A percentile compares a stretch with the other conserved stretches of the same genome.
phyloP scores from a whole-genome alignment of 2,113 vertebrate species.

The Scomber colias region DNA sequence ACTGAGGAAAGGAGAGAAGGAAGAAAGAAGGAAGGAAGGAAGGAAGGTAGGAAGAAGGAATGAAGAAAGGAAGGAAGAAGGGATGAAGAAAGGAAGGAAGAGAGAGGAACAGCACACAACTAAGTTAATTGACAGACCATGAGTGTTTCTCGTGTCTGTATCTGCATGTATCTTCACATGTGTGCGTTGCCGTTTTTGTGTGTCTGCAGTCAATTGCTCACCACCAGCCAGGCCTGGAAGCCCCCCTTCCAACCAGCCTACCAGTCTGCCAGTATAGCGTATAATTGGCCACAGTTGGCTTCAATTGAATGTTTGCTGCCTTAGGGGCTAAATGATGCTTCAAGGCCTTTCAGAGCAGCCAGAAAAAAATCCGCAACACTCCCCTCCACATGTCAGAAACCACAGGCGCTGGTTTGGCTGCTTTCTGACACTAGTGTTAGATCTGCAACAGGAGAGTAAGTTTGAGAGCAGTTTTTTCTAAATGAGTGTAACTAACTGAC shows the following conservation, averaged over 20 bases:
- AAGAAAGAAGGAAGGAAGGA: background rate
- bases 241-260: conserved; percentile 35
- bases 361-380: conserved; percentile 48
- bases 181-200: conserved; percentile 13
- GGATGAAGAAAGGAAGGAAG: background rate
- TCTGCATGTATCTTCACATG: background rate
- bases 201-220: conserved; percentile 36
- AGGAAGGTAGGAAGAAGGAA: background rate
- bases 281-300: conserved; percentile 78
- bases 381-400: conserved; percentile 60
- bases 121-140: background rate
- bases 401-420: conserved; percentile 27
- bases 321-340: conserved; percentile 67
- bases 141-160: conserved; percentile 3
- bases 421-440: background rate
- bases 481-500: conserved; percentile 24
- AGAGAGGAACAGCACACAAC: background rate
- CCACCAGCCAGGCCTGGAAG: conserved; percentile 37
- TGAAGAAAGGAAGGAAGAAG: no score
- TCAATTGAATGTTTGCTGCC: conserved; percentile 69
- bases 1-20: conserved; percentile 2
- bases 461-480: conserved; percentile 14
- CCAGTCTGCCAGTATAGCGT: conserved; percentile 60
- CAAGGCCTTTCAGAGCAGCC: conserved; percentile 62
- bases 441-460: conserved; percentile 23